These are phyloP conservation scores for Takifugu flavidus DNA, from an alignment of 2,113 vertebrate genomes.

Conservation along the genomic window DNA sequence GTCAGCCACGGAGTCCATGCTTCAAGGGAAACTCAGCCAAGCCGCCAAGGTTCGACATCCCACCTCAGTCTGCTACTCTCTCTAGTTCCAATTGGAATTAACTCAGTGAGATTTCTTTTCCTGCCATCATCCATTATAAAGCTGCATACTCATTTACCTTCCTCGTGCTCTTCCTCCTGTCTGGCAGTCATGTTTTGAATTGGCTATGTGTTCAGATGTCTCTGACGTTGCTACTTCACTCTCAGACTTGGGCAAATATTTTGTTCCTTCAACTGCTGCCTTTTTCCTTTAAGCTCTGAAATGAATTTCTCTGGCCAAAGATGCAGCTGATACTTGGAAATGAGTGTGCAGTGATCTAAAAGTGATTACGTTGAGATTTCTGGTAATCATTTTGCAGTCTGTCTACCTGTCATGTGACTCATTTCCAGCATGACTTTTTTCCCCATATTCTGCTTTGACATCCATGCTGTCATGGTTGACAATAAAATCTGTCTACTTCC, in stretches of 20 bases:
- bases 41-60: constrained; percentile 95
- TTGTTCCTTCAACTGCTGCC: neutral
- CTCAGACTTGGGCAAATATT: constrained; percentile 6
- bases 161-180: constrained; percentile 12
- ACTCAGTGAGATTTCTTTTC: constrained; percentile 51
- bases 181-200: constrained; percentile 29
- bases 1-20: constrained; percentile 99
- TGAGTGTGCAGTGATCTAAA: constrained; percentile 73
- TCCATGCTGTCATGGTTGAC: constrained; percentile 14
- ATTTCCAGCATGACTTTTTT: constrained; percentile 53
- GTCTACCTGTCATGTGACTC: constrained; percentile 43
- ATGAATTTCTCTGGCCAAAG: neutral
- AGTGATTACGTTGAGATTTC: constrained; percentile 55
- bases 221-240: constrained; percentile 16
- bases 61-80: constrained; percentile 78
- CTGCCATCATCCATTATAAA: constrained; percentile 49
- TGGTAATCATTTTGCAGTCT: constrained; percentile 48
- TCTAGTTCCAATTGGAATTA: constrained; percentile 82
- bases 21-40: constrained; percentile 98
- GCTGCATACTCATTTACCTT: constrained; percentile 76
- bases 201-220: constrained; percentile 34
- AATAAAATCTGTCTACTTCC: neutral
- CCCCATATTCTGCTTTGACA: constrained; percentile 33
- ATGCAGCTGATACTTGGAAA: constrained; percentile 47
- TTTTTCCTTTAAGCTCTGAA: constrained; percentile 14